Base-by-base conservation (phyloP, 2,888 invertebrate genomes). In the Tanypteryx hageni region DNA sequence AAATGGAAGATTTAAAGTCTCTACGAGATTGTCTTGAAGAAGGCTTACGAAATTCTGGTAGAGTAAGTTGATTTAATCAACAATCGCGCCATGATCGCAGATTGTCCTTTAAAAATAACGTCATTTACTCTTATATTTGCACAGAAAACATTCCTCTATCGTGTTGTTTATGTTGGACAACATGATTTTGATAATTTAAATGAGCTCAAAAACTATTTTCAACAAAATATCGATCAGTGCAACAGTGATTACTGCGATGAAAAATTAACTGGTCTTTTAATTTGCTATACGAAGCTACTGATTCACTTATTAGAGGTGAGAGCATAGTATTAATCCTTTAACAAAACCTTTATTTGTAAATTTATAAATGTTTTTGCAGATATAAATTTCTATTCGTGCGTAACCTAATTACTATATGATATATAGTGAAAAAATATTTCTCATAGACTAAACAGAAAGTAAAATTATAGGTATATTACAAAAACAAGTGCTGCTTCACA, bases 261-360 rank as follows among this genome's bases (percentile, higher is more conserved):
- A 76, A 94, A 94, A 91, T 94, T 96, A 10, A 94, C 94, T 27
- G 96, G 96, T 0, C 93, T 96, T 64, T 94, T 96, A 56, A 94
- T 96, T 76, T 95, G 95, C 16, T 96, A 96, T 92, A 95, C 95
- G 92, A 95, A 95, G 92, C 96, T 96, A 94, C 96, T 96, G 93
- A 95, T 96, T 56, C 96, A 96, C 93, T 94, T 96, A 93, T 93
- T 96, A 31, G 96, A 96, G 95, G 68, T 84, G 22, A 81, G 84
- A 64, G n/a, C 0, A 22, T 31, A 31, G 7, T 82, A 82, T 16
- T 4, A 27, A 18, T 56, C 10, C n/a, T 82, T 18, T 57, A 83
- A 0, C n/a, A 0, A 9, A 18, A 18, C 44, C 1, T n/a, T n/a
- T n/a, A n/a, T n/a, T n/a, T n/a, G n/a, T n/a, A n/a, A n/a, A n/a